These are phyloP conservation scores for Pristionchus japonicus DNA, from an alignment of 2,888 invertebrate genomes.

Conservation along the genomic window DNA sequence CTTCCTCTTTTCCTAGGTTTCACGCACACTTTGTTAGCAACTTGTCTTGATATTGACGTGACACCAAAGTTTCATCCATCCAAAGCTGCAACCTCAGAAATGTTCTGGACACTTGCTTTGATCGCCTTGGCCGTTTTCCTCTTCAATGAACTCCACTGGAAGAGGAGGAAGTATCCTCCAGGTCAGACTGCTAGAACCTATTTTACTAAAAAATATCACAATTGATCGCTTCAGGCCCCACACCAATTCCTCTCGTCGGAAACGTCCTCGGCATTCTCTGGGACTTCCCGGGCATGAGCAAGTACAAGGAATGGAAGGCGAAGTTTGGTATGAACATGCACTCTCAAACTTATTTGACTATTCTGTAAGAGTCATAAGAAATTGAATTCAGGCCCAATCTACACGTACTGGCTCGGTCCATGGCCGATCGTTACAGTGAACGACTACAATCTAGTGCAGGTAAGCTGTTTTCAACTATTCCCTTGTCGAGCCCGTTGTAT, in stretches of 20 bases:
- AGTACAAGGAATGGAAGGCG: constrained; percentile 27
- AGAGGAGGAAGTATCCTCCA: constrained; percentile 32
- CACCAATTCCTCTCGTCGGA: constrained; percentile 30
- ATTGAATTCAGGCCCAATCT: constrained; percentile 42
- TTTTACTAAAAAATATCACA: neutral
- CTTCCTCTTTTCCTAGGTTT: neutral
- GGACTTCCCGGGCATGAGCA: neutral
- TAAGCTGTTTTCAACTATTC: neutral
- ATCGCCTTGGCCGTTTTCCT: neutral
- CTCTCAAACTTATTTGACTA: neutral
- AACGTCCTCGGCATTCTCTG: constrained; percentile 16
- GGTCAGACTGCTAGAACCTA: neutral
- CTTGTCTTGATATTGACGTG: neutral
- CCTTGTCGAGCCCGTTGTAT: too few species aligned
- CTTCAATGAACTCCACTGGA: constrained; percentile 30
- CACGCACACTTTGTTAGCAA: neutral
- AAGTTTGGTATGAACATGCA: constrained; percentile 6
- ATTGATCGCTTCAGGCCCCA: constrained; percentile 1
- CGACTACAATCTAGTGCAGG: constrained; percentile 13
- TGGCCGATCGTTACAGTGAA: constrained; percentile 32
- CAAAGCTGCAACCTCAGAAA: neutral
- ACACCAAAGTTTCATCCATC: too few species aligned
- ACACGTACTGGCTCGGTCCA: constrained; percentile 42
- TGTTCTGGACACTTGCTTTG: neutral
- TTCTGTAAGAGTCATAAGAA: too few species aligned